Percentiles rank a stretch among this genome's conserved stretches.
Conservation (phyloP, 1,140 invertebrate genomes). For the Pseudomyrmex cubaensis region DNA sequence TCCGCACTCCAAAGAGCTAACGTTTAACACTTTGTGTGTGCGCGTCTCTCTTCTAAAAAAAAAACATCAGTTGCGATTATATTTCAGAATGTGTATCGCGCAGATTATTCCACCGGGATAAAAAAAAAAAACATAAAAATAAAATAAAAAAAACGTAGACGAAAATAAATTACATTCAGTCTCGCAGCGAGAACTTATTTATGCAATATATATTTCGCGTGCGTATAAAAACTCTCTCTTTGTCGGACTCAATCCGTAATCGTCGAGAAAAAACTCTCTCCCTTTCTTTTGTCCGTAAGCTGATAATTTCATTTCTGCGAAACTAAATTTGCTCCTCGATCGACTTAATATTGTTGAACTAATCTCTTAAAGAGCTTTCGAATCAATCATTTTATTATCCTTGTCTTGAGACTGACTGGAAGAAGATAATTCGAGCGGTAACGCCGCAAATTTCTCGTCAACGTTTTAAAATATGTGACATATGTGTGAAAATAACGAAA, state of each 20-base stretch:
- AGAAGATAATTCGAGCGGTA: constrained; percentile 14
- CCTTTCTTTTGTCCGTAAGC: background rate
- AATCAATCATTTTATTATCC: constrained; percentile 8
- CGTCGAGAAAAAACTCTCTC: background rate
- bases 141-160: too few species aligned
- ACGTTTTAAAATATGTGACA: background rate
- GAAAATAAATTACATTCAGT: constrained; percentile 3
- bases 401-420: constrained; percentile 36
- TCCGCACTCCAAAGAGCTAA: constrained; percentile 9
- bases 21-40: background rate
- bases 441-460: constrained; percentile 1
- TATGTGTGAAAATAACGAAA: too few species aligned
- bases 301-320: constrained; percentile 16
- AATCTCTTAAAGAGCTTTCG: background rate
- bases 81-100: constrained; percentile 22
- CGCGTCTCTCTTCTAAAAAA: background rate
- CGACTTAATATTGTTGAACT: constrained; percentile 31
- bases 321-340: constrained; percentile 8
- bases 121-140: too few species aligned
- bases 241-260: background rate
- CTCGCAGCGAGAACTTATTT: background rate
- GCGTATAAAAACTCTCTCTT: too few species aligned
- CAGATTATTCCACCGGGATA: too few species aligned
- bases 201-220: background rate
- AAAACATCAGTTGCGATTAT: background rate